These are phyloP conservation scores for Zelostemma sp. DNA, from an alignment of 1,140 invertebrate species.

Conservation along the genomic window DNA sequence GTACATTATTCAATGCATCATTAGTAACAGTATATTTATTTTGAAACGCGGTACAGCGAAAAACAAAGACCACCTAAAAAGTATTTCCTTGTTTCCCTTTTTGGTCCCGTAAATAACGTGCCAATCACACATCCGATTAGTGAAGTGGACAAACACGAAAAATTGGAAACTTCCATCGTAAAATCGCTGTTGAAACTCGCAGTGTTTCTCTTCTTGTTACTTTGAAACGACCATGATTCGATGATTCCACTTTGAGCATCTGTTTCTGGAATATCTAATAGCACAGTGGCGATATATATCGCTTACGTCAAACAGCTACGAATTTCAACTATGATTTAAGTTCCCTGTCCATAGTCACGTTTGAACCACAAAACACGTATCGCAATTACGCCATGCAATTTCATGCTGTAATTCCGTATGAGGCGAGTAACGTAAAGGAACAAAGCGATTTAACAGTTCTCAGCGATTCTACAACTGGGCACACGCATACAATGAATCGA, in stretches of 20 bases:
- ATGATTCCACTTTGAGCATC: not conserved
- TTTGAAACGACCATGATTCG: not conserved
- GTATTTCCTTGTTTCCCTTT: too few relatives aligned
- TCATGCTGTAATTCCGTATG: not conserved
- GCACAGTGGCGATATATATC: not conserved
- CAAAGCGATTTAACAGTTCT: constrained; percentile 7
- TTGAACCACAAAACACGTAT: not conserved
- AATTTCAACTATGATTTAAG: constrained; percentile 3
- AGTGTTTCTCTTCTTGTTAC: too few relatives aligned
- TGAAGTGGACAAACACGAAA: too few relatives aligned
- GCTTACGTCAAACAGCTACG: not conserved
- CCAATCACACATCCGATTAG: too few relatives aligned
- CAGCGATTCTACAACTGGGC: not conserved
- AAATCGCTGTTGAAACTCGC: too few relatives aligned
- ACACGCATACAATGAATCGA: not conserved
- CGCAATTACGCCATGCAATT: constrained; percentile 4
- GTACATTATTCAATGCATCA: too few relatives aligned
- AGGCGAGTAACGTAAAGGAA: constrained; percentile 1
- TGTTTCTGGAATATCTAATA: not conserved
- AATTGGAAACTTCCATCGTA: too few relatives aligned
- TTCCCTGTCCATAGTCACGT: not conserved
- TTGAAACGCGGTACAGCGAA: too few relatives aligned
- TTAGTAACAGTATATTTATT: too few relatives aligned
- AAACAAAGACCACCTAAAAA: too few relatives aligned
- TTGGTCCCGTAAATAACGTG: too few relatives aligned